These are phyloP conservation scores for Yponomeuta malinellus DNA, from an alignment of 2,888 invertebrate species.

Conservation along the genomic window DNA sequence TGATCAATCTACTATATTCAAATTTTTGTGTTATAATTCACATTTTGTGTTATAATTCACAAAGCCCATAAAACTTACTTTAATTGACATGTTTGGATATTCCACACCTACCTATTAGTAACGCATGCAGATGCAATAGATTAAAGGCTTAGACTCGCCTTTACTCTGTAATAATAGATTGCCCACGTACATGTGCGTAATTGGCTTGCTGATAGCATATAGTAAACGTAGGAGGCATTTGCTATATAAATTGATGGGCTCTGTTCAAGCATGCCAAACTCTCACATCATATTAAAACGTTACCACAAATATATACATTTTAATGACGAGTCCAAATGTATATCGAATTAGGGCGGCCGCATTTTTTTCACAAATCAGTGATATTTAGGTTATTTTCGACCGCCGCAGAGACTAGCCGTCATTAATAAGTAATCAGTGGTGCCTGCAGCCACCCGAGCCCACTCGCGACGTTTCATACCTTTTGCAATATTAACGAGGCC, in stretches of 20 bases:
- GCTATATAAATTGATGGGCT: background rate
- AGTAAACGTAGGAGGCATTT: background rate
- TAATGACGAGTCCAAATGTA: slow-evolving; percentile 5
- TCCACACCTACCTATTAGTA: background rate
- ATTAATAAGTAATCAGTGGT: slow-evolving; percentile 66
- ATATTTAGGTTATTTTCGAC: slow-evolving; percentile 47
- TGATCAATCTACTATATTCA: too few relatives aligned
- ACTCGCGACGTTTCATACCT: slow-evolving; percentile 20
- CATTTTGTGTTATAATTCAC: too few relatives aligned
- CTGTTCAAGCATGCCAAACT: background rate
- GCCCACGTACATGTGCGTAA: background rate
- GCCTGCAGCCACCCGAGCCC: slow-evolving; percentile 23
- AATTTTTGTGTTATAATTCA: too few relatives aligned
- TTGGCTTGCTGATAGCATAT: background rate
- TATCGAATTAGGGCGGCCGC: slow-evolving; percentile 6
- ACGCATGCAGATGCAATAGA: background rate
- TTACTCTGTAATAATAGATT: background rate
- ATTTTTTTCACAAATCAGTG: slow-evolving; percentile 35
- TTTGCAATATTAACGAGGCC: slow-evolving; percentile 34
- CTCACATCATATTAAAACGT: background rate
- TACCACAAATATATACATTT: background rate
- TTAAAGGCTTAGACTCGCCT: background rate
- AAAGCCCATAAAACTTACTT: too few relatives aligned
- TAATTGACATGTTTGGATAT: too few relatives aligned
- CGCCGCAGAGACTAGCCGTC: slow-evolving; percentile 38